Evolutionary conservation across 2,113 vertebrate species (phyloP).

Genomic region (Vulpes ferrilata): DNA sequence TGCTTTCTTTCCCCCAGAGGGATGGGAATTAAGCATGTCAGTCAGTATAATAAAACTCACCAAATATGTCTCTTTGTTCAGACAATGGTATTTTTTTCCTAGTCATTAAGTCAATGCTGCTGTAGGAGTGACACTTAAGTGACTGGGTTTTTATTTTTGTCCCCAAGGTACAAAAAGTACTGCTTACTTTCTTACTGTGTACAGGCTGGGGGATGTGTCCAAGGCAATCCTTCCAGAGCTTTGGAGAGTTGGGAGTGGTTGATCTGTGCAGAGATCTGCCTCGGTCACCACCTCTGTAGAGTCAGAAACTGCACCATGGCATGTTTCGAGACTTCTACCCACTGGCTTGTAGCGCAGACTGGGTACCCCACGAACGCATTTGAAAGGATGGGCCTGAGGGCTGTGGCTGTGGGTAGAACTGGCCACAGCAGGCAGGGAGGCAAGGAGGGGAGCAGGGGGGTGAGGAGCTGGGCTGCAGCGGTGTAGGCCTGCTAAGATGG

Average conservation of each 20-base stretch:
- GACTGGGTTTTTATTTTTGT: slow-evolving; percentile 67
- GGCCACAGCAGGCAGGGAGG: background rate
- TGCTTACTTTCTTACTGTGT: background rate
- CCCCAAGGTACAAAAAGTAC: slow-evolving; percentile 39
- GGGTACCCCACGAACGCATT: background rate
- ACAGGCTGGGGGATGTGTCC: background rate
- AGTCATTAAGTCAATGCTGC: slow-evolving; percentile 19
- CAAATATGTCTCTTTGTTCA: slow-evolving; percentile 51
- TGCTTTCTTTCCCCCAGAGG: background rate
- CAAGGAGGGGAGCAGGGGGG: background rate
- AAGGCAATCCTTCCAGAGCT: background rate
- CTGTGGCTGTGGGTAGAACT: background rate
- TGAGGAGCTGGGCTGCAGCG: background rate
- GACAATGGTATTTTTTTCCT: background rate
- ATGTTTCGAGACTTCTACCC: background rate
- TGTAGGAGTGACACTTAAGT: slow-evolving; percentile 32
- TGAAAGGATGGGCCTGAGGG: background rate
- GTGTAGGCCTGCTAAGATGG: rapidly evolving
- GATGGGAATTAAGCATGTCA: background rate
- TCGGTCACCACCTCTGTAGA: background rate
- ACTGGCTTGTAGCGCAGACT: background rate
- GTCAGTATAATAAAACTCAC: background rate
- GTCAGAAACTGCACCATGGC: background rate
- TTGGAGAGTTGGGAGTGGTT: background rate
- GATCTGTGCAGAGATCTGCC: background rate